Percentiles rank a stretch among this genome's conserved stretches.
Conservation (phyloP, 1,140 invertebrate genomes). For the Radopholus similis region DNA sequence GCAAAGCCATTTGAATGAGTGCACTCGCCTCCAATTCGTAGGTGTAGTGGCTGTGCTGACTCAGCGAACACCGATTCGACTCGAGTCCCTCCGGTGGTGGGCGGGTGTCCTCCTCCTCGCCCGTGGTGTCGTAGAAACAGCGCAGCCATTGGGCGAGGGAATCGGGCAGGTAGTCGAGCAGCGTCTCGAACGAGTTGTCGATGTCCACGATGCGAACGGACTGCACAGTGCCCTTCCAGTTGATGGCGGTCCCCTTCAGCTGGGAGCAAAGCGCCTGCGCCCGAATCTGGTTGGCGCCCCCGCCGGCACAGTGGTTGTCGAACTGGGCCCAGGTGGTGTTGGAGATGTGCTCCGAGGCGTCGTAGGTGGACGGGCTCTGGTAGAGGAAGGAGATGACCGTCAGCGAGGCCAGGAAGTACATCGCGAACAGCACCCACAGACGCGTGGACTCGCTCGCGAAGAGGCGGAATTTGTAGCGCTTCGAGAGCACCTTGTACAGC, state of each 20-base stretch:
- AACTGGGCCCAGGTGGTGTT: conserved; percentile 55
- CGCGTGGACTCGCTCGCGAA: conserved; percentile 27
- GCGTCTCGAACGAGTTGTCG: conserved; percentile 52
- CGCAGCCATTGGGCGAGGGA: conserved; percentile 41
- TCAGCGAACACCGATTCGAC: conserved; percentile 47
- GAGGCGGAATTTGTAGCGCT: conserved; percentile 44
- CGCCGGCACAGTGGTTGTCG: conserved; percentile 37
- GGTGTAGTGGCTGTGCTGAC: conserved; percentile 53
- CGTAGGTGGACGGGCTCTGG: conserved; percentile 39
- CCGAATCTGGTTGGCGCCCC: conserved; percentile 36
- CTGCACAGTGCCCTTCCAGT: conserved; percentile 51
- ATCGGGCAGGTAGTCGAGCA: conserved; percentile 51
- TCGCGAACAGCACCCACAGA: conserved; percentile 39
- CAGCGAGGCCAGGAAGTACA: conserved; percentile 45
- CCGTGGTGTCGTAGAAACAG: conserved; percentile 51
- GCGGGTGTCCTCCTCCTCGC: not conserved
- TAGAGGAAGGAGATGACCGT: conserved; percentile 55
- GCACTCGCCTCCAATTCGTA: conserved; percentile 48
- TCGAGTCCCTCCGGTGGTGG: conserved; percentile 15
- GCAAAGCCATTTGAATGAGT: not conserved
- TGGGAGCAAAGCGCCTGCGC: conserved; percentile 46
- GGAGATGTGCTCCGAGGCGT: conserved; percentile 37
- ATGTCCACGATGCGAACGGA: conserved; percentile 45
- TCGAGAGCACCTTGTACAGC: conserved; percentile 32
- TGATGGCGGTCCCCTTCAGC: conserved; percentile 50